A percentile compares a stretch with the other conserved stretches of the same genome.
Evolutionary conservation across 1,140 invertebrate genomes (phyloP).

Genomic region (Drosophila orosa): DNA sequence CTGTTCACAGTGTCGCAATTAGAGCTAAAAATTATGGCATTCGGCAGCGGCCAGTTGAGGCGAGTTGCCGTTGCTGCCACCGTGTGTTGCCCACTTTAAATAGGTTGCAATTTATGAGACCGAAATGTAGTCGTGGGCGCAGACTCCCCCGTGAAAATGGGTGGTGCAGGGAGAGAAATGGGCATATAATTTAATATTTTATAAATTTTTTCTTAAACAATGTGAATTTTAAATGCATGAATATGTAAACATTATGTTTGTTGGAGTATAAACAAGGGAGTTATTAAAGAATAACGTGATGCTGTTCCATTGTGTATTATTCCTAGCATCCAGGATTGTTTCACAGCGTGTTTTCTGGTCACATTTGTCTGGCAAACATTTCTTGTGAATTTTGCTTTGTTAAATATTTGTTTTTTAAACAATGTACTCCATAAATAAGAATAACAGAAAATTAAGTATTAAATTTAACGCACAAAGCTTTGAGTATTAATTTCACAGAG

Average conservation of each 20-base stretch:
- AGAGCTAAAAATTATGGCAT: slow-evolving; percentile 70
- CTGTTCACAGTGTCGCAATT: slow-evolving; percentile 66
- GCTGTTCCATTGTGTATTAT: not conserved
- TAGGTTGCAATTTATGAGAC: slow-evolving; percentile 78
- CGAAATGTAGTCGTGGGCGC: slow-evolving; percentile 23
- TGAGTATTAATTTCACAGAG: too few relatives aligned
- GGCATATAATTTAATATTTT: too few relatives aligned
- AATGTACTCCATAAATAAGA: too few relatives aligned
- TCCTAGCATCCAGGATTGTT: not conserved
- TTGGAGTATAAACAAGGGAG: not conserved
- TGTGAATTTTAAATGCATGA: not conserved
- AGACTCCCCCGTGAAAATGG: slow-evolving; percentile 27
- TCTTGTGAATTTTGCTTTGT: too few relatives aligned
- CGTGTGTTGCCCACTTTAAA: slow-evolving; percentile 54
- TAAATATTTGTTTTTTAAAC: too few relatives aligned
- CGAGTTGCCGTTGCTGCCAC: not conserved
- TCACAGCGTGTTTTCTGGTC: too few relatives aligned
- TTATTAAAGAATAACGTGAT: not conserved
- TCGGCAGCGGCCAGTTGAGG: slow-evolving; percentile 15
- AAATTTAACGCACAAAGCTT: too few relatives aligned
- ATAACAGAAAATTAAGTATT: too few relatives aligned
- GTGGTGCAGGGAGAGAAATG: slow-evolving; percentile 3
- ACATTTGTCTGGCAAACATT: too few relatives aligned
- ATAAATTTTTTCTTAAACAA: not conserved
- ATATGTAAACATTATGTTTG: not conserved